A percentile compares a stretch with the other conserved stretches of the same genome.
Conservation (phyloP, 2,888 invertebrate species). For the Tipula lateralis region DNA sequence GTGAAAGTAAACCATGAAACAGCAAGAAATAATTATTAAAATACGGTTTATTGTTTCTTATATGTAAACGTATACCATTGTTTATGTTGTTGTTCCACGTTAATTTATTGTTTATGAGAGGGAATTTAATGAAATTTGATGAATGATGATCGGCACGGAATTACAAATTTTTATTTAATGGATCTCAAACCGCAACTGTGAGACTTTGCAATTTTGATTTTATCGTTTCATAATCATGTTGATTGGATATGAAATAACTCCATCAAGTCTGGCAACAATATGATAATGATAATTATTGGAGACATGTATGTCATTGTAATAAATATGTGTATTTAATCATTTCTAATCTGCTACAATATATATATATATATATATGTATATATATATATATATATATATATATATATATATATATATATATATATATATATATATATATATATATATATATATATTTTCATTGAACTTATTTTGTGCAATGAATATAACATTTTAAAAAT, state of each 20-base stretch:
- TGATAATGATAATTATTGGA: no score
- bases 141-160: background rate
- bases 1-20: background rate
- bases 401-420: no score
- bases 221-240: background rate
- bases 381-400: no score
- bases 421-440: no score
- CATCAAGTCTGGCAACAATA: background rate
- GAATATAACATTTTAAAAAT: no score
- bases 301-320: no score
- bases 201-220: background rate
- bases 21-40: slow-evolving; percentile 7
- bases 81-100: background rate
- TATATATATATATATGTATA: no score
- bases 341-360: no score
- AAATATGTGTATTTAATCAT: no score
- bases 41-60: background rate
- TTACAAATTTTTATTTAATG: no score
- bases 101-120: background rate
- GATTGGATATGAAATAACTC: background rate
- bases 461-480: no score
- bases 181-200: background rate
- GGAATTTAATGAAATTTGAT: background rate
- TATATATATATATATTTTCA: no score
- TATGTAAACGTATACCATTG: background rate